Base-by-base conservation (phyloP, 1,140 invertebrate genomes). In the Philaenus spumarius region DNA sequence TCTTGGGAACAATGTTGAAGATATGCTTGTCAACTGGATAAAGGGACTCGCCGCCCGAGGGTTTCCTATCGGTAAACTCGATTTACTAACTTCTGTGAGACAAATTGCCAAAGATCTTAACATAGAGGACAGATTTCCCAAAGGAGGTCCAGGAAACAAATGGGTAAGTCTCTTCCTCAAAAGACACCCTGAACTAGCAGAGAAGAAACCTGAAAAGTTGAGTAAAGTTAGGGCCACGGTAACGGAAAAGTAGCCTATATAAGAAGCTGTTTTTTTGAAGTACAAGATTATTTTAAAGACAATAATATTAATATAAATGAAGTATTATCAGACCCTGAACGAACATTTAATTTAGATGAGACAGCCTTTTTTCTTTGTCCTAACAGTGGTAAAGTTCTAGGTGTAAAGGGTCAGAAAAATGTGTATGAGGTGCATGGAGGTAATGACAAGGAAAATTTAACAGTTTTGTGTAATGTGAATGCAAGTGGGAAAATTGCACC, bases 141-240 rank as follows among this genome's bases (percentile, higher is more conserved):
- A 69, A 58, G 67, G 66, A 55, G 58, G 40, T 19, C 66, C 71
- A 11, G 67, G 69, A 6, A 60, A 66, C 11, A 66, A 63, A 46
- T 74, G 70, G 71, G 68, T 66, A 55, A 65, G 70, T 54, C 58
- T 51, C 3, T 72, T 71, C 65, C 42, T 71, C 40, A 66, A 63
- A 39, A 17, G 66, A 20, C 65, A 72, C 60, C 64, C 66, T 19
- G 40, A 61, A 35, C 55, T 72, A 14, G 50, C 53, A 17, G 20
- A 35, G 12, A 57, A 68, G 55, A 61, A 50, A 22, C 12, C 64
- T 40, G 62, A 72, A 62, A 63, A 59, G 50, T 62, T 71, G 15
- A 71, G 64, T 4, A 17, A 51, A 2, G 45, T 61, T 14, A 64
- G 65, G 55, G 52, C 68, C 12, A 52, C 37, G 26, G 64, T 70